Base-by-base conservation (phyloP, 2,888 invertebrate genomes). In the Microctonus hyperodae region DNA sequence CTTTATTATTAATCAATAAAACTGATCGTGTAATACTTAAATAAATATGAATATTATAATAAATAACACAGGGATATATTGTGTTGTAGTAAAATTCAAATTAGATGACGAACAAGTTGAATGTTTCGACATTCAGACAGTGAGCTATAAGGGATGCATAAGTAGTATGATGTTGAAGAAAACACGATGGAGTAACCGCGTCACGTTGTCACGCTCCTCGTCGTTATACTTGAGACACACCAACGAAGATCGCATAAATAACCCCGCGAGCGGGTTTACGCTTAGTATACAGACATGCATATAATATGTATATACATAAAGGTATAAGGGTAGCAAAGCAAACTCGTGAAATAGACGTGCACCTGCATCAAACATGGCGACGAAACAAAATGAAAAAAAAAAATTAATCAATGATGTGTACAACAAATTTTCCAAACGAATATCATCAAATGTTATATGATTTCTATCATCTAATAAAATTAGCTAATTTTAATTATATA, bases 231-330 rank as follows among this genome's bases (percentile, higher is more conserved):
- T 77, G 77, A 79, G 78, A 76, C 75, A 70, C 72, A 1, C 65
- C 72, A 72, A 83, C 83, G 82, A 81, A 81, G 78, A 76, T 75
- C 76, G 83, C 83, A 83, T 83, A 83, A 83, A 83, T 83, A 83
- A 83, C 78, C 79, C 74, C 71, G 16, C 60, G 63, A 60, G 65
- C 75, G 74, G 75, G 76, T 83, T 83, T 82, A 83, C 81, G 82
- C 81, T 71, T 71, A 71, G 67, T 73, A 60, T 67, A 68, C 64
- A 59, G 65, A 69, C 63, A 51, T 55, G 13, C 9, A 37, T 31
- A 22, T n/a, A 37, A n/a, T n/a, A n/a, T n/a, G n/a, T n/a, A n/a
- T n/a, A n/a, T n/a, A n/a, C n/a, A n/a, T n/a, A n/a, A n/a, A 37
- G n/a, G 11, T 2, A 37, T n/a, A 37, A 37, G n/a, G 37, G 9